Percentiles rank a stretch among this genome's conserved stretches.
phyloP scores from a whole-genome alignment of 92 coral and sea anemone species.

The Epizoanthus ramosus region DNA sequence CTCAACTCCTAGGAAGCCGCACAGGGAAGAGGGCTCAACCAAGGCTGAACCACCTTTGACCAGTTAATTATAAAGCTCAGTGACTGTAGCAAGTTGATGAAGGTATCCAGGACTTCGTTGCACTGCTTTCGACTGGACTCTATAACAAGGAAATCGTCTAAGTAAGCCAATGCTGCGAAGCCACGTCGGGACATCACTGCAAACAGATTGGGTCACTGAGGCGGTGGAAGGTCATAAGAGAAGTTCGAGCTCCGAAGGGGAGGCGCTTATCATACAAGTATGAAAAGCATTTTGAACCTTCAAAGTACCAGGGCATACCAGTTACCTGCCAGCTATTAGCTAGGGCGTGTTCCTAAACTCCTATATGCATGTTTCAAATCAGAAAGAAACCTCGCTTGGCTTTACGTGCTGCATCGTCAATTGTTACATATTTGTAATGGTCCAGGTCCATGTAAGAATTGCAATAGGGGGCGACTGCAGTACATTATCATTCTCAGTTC shows the following conservation, averaged over 20 bases:
- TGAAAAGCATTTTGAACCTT: no score
- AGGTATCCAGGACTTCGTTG: neutral
- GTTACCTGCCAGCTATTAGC: no score
- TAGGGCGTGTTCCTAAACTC: neutral
- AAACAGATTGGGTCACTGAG: slow-evolving; percentile 33
- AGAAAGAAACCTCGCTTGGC: slow-evolving; percentile 34
- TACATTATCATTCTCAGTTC: slow-evolving; percentile 43
- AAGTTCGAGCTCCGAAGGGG: no score
- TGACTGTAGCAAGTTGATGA: slow-evolving; percentile 18
- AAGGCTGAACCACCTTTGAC: slow-evolving; percentile 41
- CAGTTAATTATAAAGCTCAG: slow-evolving; percentile 45
- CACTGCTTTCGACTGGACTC: slow-evolving; percentile 30
- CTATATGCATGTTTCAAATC: slow-evolving; percentile 34
- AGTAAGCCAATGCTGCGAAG: slow-evolving; percentile 38
- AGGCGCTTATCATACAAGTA: no score
- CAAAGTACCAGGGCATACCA: no score
- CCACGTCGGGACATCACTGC: slow-evolving; percentile 46
- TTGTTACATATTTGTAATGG: slow-evolving; percentile 37
- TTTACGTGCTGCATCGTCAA: slow-evolving; percentile 37
- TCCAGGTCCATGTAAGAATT: slow-evolving; percentile 48
- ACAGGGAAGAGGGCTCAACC: slow-evolving; percentile 34
- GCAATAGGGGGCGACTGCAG: slow-evolving; percentile 27
- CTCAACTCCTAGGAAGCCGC: slow-evolving; percentile 52
- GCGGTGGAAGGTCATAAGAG: slow-evolving; percentile 3
- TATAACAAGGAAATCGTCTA: slow-evolving; percentile 58